Base-by-base conservation (phyloP, 2,888 invertebrate species). In the Drosophila meridiana region DNA sequence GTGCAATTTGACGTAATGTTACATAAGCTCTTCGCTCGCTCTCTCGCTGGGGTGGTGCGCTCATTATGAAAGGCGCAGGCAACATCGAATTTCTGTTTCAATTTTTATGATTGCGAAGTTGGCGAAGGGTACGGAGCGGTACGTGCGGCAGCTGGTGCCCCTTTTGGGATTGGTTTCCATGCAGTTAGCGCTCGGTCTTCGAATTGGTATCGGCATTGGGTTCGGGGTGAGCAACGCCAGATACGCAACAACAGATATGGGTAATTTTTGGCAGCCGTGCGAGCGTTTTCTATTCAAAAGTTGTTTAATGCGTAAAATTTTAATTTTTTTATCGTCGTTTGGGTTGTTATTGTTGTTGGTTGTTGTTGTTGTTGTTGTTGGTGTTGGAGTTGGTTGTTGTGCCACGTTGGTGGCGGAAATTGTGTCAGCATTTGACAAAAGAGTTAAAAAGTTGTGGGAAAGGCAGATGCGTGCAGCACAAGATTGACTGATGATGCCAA, bases 1-100 rank as follows among this genome's bases (percentile, higher is more conserved):
- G 90, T 89, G 84, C 87, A 83, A 90, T 90, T 89, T 92, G 92
- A 92, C 90, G 90, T 90, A 90, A 91, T 88, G 89, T 87, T 88
- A 88, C 89, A 89, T 78, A 87, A 85, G 85, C 87, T 82, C 78
- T 70, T 69, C 36, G 7, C 50, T 34, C 50, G 1, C 11, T 34
- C n/a, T 8, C 4, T 3, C 2, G 14, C 38, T 55, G 55, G 56
- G 40, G 69, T 55, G 64, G 74, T 34, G 52, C 50, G 78, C 81
- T 86, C 84, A 86, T 84, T 82, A 80, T 78, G 70, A 72, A 69
- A 60, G 65, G 69, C 62, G 60, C 65, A 79, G 73, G 61, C 55
- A 75, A 76, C 81, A 75, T 83, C 74, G 72, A 78, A 87, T 87
- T 86, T 78, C 80, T 86, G 76, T 88, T 87, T 83, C 83, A 82